phyloP scores from a whole-genome alignment of 1,140 invertebrate species.

The Scylla paramamosain region DNA sequence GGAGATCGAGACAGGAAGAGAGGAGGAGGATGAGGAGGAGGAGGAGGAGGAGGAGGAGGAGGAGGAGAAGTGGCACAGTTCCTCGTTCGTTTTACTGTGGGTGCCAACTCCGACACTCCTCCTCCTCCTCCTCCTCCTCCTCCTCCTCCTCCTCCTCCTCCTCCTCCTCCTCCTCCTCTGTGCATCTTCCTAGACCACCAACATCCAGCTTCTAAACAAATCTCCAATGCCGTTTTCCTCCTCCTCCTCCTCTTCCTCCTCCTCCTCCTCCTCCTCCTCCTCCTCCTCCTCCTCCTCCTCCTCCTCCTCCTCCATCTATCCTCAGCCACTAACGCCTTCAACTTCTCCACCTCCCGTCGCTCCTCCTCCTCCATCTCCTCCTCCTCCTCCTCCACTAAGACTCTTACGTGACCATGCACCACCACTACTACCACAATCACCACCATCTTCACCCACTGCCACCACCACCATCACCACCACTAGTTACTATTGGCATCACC shows the following conservation, averaged over 20 bases:
- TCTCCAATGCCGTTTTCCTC: not conserved
- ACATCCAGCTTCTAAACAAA: too few relatives aligned
- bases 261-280: not conserved
- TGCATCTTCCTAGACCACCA: too few relatives aligned
- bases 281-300: too few relatives aligned
- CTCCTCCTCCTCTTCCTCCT: not conserved
- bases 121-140: not conserved
- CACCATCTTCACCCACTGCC: not conserved
- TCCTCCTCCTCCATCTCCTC: not conserved
- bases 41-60: conserved; percentile 17
- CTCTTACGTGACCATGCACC: not conserved
- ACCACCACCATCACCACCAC: not conserved
- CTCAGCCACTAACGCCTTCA: not conserved
- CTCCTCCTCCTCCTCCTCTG: not conserved
- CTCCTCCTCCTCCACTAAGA: not conserved
- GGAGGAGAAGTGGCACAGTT: conserved; percentile 1
- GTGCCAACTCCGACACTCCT: not conserved
- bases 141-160: not conserved
- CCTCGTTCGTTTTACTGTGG: not conserved
- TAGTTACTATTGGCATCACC: not conserved
- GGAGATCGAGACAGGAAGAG: not conserved
- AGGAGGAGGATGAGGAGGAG: not conserved
- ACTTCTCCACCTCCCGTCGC: too few relatives aligned
- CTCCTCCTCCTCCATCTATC: not conserved
- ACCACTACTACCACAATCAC: not conserved